A percentile compares a stretch with the other conserved stretches of the same genome.
phyloP scores from a whole-genome alignment of 2,888 invertebrate genomes.

The Ashinkailepas kermadecensis region DNA sequence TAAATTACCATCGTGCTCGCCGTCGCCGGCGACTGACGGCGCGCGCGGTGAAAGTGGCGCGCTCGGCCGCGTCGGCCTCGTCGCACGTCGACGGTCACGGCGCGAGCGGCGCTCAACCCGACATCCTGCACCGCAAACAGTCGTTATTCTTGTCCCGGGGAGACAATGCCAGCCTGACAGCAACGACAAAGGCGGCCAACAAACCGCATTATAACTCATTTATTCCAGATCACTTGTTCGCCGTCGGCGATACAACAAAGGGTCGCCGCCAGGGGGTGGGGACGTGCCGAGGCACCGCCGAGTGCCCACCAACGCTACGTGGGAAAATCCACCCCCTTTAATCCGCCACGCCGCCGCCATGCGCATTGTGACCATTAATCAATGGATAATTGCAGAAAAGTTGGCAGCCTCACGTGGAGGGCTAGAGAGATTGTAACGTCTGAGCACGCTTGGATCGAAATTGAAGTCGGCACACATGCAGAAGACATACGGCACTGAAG shows the following conservation, averaged over 20 bases:
- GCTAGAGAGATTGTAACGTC: too few relatives aligned
- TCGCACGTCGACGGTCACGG: slow-evolving; percentile 6
- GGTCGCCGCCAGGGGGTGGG: background rate
- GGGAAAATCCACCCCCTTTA: background rate
- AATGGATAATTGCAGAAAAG: background rate
- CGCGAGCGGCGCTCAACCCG: background rate
- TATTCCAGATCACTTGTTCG: slow-evolving; percentile 15
- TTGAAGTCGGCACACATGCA: too few relatives aligned
- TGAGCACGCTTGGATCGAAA: too few relatives aligned
- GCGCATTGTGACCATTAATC: background rate
- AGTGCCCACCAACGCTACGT: background rate
- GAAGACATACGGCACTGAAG: too few relatives aligned
- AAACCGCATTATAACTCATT: slow-evolving; percentile 23
- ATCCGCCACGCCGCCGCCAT: background rate
- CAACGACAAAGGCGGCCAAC: background rate
- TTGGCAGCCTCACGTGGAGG: background rate
- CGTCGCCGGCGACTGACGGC: background rate
- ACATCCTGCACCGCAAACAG: slow-evolving; percentile 20
- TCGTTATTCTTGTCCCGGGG: slow-evolving; percentile 6
- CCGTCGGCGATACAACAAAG: background rate
- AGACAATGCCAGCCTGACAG: slow-evolving; percentile 8
- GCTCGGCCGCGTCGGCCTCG: slow-evolving; percentile 9
- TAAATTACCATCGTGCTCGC: background rate
- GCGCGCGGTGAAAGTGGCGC: background rate
- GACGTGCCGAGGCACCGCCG: background rate